phyloP scores from a whole-genome alignment of 2,888 invertebrate genomes.

The Cremastinae sp. region DNA sequence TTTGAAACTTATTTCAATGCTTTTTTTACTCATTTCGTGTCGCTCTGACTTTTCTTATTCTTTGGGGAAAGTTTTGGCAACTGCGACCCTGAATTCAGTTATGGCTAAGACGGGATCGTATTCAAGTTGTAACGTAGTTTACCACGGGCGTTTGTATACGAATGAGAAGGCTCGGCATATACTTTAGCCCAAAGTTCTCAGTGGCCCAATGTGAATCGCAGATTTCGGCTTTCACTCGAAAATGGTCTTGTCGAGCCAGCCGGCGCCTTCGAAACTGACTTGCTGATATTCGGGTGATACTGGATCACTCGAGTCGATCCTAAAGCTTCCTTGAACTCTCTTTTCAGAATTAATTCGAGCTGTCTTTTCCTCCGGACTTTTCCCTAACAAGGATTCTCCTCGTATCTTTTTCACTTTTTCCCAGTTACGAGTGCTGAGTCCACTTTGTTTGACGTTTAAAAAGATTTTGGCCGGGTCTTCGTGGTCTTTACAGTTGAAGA shows the following conservation, averaged over 20 bases:
- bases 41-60: neutral
- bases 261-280: neutral
- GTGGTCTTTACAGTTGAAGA: no score
- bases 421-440: no score
- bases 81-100: neutral
- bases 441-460: no score
- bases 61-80: neutral
- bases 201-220: conserved; percentile 5
- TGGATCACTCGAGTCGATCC: conserved; percentile 2
- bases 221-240: conserved; percentile 13
- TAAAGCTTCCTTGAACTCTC: conserved; percentile 1
- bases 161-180: neutral
- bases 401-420: no score
- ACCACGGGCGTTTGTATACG: neutral
- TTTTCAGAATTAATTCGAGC: conserved; percentile 8
- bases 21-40: neutral
- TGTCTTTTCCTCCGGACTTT: neutral
- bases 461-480: no score
- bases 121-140: conserved; percentile 16
- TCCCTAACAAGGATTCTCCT: neutral
- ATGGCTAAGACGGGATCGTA: neutral
- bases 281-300: conserved; percentile 15
- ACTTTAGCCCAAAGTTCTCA: conserved; percentile 7
- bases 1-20: neutral
- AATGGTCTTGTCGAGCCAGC: conserved; percentile 30